Evolutionary conservation across 1,140 invertebrate species (phyloP), one percentile per base, ranked within the genome.

Genomic region (Drosophila sp.): DNA sequence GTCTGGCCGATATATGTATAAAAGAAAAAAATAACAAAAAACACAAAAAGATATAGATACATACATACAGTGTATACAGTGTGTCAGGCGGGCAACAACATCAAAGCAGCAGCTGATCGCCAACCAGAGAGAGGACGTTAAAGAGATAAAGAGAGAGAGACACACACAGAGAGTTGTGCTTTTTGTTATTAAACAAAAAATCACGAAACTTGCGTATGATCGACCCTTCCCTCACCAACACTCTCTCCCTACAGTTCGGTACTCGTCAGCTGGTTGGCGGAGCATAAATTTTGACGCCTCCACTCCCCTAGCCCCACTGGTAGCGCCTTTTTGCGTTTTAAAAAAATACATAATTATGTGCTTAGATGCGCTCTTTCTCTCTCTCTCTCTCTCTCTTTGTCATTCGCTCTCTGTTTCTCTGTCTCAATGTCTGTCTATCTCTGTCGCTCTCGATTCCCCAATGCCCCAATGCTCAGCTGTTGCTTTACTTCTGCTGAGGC

Each of bases 261-360:
- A 38, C 23, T 56, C 57, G 66, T 60, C 79, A 66, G 78, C 83
- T 87, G 83, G 69, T 71, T 70, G 56, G 70, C 57, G 69, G 60
- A 86, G 82, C 82, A 86, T 86, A 86, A 87, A 76, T 86, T 86
- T 82, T 79, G 79, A 69, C 66, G 66, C 80, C 44, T 67, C 66
- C 79, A 30, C 68, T 70, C 68, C 66, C 60, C 71, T 69, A 38
- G 35, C 35, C 3, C 65, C 50, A 65, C 64, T 35, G 70, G 60
- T 72, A 55, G 55, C 60, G 54, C 72, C 76, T 79, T 79, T 89
- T 87, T 87, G 83, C 83, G 83, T 87, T 89, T 87, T 89, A 87
- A 89, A 87, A 86, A 87, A 87, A 87, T 89, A 87, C 83, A 89
- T 87, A 83, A 87, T 89, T 87, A 89, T 87, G 72, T 80, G 82